Evolutionary conservation across 1,140 invertebrate genomes (phyloP).

Genomic region (Camponotus pennsylvanicus): DNA sequence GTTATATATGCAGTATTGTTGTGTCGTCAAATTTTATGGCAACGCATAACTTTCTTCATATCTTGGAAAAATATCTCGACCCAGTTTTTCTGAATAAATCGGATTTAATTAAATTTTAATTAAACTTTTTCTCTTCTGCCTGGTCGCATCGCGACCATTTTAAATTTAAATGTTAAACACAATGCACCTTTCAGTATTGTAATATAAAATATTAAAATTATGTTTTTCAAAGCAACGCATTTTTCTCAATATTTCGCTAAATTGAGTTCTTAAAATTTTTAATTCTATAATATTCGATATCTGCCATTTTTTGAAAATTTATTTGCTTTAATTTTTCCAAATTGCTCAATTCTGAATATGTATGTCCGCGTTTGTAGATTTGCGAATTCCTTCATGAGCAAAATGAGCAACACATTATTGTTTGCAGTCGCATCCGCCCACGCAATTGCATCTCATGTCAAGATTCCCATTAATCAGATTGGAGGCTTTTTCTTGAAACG

Average conservation of each 20-base stretch:
- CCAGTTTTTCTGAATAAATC: constrained; percentile 24
- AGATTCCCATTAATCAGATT: constrained; percentile 63
- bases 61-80: constrained; percentile 47
- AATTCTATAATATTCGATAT: not conserved
- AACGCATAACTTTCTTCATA: not conserved
- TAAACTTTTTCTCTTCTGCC: constrained; percentile 23
- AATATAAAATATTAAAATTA: not conserved
- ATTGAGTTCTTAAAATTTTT: not conserved
- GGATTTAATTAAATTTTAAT: constrained; percentile 58
- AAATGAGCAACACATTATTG: not conserved
- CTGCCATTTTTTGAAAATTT: not conserved
- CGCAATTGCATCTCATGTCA: constrained; percentile 40
- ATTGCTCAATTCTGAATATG: not conserved
- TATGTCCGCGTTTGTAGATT: not conserved
- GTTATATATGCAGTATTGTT: not conserved
- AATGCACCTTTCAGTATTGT: not conserved
- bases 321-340: not conserved
- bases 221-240: constrained; percentile 8
- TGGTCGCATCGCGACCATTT: constrained; percentile 1
- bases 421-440: constrained; percentile 7
- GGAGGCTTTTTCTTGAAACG: constrained; percentile 18
- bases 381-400: not conserved
- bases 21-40: constrained; percentile 29
- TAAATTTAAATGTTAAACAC: constrained; percentile 47
- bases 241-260: constrained; percentile 1